Conservation (phyloP, 2,797 vertebrate species). For the Hylomyscus alleni region DNA sequence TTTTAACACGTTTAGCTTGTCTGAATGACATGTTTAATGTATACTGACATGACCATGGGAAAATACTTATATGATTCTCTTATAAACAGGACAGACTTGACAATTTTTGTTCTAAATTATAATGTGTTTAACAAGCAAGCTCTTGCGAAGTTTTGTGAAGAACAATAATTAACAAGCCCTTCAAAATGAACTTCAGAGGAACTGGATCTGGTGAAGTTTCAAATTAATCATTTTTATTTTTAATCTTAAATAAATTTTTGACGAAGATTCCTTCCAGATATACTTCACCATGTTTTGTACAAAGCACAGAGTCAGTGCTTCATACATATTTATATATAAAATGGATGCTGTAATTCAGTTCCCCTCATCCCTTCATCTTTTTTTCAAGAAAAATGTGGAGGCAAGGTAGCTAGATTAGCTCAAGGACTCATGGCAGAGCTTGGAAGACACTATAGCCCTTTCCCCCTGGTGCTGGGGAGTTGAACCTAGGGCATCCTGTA, state of each 20-base stretch:
- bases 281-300: slow-evolving; percentile 21
- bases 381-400: background rate
- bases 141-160: slow-evolving; percentile 22
- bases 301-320: slow-evolving; percentile 13
- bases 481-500: background rate
- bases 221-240: slow-evolving; percentile 58
- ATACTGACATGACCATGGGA: slow-evolving; percentile 13
- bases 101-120: slow-evolving; percentile 39
- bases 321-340: background rate
- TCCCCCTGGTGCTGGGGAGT: background rate
- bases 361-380: background rate
- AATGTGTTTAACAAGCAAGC: slow-evolving; percentile 36
- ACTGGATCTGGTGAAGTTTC: slow-evolving; percentile 19
- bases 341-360: background rate
- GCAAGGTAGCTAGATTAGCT: background rate
- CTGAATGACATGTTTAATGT: slow-evolving; percentile 34
- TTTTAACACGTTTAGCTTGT: slow-evolving; percentile 58
- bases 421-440: background rate
- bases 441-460: background rate
- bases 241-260: slow-evolving; percentile 24
- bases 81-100: slow-evolving; percentile 1
- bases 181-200: background rate
- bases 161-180: slow-evolving; percentile 43
- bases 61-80: background rate
- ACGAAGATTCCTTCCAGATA: slow-evolving; percentile 9